These are phyloP conservation scores for Oncorhynchus gorbuscha DNA, from an alignment of 2,113 vertebrate species.

Conservation along the genomic window DNA sequence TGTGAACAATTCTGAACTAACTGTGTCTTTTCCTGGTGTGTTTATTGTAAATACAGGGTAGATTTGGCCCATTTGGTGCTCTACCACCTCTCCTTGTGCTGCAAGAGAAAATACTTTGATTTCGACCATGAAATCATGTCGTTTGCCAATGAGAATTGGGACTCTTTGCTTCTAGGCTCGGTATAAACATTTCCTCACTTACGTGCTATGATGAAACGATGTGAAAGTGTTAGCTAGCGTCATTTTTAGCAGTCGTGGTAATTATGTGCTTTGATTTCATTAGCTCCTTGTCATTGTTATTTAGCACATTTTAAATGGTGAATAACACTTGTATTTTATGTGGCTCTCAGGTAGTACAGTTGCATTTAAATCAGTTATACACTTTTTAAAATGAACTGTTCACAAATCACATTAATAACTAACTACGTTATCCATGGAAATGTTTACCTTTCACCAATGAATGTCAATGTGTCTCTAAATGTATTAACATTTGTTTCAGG, in stretches of 20 bases:
- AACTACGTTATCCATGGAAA: neutral
- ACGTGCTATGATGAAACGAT: conserved; percentile 65
- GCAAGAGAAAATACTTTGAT: conserved; percentile 95
- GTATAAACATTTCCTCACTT: conserved; percentile 62
- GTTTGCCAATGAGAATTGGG: conserved; percentile 94
- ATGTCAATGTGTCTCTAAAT: conserved; percentile 14
- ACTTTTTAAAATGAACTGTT: neutral
- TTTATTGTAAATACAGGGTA: conserved; percentile 75
- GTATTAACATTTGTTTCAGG: conserved; percentile 29
- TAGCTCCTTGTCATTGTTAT: conserved; percentile 15
- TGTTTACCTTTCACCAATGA: conserved; percentile 2
- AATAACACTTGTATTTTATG: neutral
- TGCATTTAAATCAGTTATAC: neutral
- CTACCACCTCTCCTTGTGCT: conserved; percentile 92
- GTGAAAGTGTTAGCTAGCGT: conserved; percentile 43
- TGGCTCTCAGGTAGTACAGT: neutral
- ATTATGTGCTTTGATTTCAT: conserved; percentile 29
- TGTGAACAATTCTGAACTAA: neutral
- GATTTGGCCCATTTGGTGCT: conserved; percentile 90
- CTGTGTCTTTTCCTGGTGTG: conserved; percentile 1
- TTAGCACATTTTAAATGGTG: neutral
- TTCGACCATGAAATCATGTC: conserved; percentile 92
- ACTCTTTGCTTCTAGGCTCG: conserved; percentile 83
- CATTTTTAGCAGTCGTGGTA: conserved; percentile 22
- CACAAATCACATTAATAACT: conserved; percentile 13